These are phyloP conservation scores for Acleris sparsana DNA, from an alignment of 2,888 invertebrate genomes.

Conservation along the genomic window DNA sequence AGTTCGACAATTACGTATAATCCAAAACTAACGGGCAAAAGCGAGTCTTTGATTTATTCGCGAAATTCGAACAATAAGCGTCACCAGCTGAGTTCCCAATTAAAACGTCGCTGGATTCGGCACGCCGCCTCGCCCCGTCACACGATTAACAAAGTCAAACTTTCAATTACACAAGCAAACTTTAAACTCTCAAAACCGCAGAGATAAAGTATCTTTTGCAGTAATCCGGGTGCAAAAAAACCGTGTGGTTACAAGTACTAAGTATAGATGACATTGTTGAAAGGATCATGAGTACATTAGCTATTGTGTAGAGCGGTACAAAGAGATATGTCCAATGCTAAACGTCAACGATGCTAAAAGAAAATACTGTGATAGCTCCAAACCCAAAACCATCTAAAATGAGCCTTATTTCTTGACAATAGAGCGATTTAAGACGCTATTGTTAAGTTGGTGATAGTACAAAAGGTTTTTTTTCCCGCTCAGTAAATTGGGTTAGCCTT, in stretches of 20 bases:
- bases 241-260: slow-evolving; percentile 61
- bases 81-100: slow-evolving; percentile 62
- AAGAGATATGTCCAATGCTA: slow-evolving; percentile 61
- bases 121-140: slow-evolving; percentile 72
- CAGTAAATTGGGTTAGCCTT: slow-evolving; percentile 75
- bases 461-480: slow-evolving; percentile 54
- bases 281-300: slow-evolving; percentile 81
- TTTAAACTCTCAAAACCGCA: slow-evolving; percentile 17
- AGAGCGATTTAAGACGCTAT: slow-evolving; percentile 34
- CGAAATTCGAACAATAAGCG: slow-evolving; percentile 29
- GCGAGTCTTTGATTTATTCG: not conserved
- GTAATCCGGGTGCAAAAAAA: slow-evolving; percentile 28
- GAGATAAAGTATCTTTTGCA: slow-evolving; percentile 17
- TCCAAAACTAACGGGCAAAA: too few species aligned
- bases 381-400: slow-evolving; percentile 31
- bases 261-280: slow-evolving; percentile 78
- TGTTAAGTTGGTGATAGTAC: slow-evolving; percentile 27
- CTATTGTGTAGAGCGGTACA: slow-evolving; percentile 66
- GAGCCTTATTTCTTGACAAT: slow-evolving; percentile 37
- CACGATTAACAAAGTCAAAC: slow-evolving; percentile 79
- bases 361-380: slow-evolving; percentile 34
- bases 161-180: slow-evolving; percentile 66
- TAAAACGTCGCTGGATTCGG: slow-evolving; percentile 60
- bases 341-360: slow-evolving; percentile 66
- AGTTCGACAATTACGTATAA: too few species aligned